phyloP scores from a whole-genome alignment of 2,113 vertebrate species.

The Procapra przewalskii region DNA sequence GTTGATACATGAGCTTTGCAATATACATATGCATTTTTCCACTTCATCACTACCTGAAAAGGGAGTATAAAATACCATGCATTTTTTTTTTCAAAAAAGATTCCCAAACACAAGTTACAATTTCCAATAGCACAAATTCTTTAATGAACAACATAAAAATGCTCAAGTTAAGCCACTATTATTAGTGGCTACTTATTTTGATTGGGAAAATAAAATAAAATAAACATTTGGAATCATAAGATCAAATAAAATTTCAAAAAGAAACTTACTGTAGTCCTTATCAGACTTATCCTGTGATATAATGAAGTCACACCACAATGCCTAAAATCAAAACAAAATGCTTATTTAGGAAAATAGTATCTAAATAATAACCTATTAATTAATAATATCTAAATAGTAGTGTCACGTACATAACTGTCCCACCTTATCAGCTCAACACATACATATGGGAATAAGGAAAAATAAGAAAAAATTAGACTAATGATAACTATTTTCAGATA shows the following conservation, averaged over 20 bases:
- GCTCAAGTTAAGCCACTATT: background rate
- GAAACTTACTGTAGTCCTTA: slow-evolving; percentile 83
- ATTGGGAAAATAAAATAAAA: background rate
- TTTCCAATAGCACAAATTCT: background rate
- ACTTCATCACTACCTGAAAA: slow-evolving; percentile 74
- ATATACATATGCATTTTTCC: slow-evolving; percentile 91
- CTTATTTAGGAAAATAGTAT: background rate
- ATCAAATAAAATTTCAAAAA: slow-evolving; percentile 41
- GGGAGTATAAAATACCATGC: background rate
- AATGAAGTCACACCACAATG: slow-evolving; percentile 96
- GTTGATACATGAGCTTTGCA: slow-evolving; percentile 94
- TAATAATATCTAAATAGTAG: background rate
- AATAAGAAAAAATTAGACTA: background rate
- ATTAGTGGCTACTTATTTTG: background rate
- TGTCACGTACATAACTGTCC: background rate
- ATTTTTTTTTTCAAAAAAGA: background rate
- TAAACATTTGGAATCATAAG: slow-evolving; percentile 15
- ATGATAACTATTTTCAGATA: background rate
- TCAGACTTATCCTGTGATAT: slow-evolving; percentile 85
- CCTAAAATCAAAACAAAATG: slow-evolving; percentile 81
- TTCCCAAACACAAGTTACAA: background rate
- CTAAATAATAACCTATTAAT: slow-evolving; percentile 4
- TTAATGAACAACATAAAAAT: slow-evolving; percentile 21
- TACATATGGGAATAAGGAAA: background rate
- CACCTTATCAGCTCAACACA: background rate